These are phyloP conservation scores for Ectropis grisescens DNA, from an alignment of 1,140 invertebrate species.

Conservation along the genomic window DNA sequence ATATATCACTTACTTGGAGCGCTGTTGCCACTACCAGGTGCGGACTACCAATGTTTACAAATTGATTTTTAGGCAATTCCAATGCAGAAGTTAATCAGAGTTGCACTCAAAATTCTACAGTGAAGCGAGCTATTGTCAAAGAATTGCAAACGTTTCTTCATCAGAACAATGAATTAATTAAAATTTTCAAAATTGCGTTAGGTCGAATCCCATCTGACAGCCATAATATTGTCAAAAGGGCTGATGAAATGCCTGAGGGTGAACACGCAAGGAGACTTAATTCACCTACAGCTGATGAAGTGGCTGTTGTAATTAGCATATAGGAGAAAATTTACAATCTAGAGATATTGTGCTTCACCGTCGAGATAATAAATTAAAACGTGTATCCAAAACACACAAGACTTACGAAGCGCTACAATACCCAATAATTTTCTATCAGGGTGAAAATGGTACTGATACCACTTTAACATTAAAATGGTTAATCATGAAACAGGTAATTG, in stretches of 20 bases:
- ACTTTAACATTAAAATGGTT: too few species aligned
- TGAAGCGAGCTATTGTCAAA: constrained; percentile 32
- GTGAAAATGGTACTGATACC: too few species aligned
- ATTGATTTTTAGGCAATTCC: constrained; percentile 1
- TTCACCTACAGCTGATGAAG: constrained; percentile 35
- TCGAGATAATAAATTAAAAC: not conserved
- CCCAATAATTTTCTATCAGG: not conserved
- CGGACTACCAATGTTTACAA: too few species aligned
- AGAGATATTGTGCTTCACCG: not conserved
- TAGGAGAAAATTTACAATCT: not conserved
- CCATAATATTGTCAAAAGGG: constrained; percentile 39
- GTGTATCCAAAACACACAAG: not conserved
- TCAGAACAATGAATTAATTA: constrained; percentile 39
- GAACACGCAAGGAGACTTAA: constrained; percentile 56
- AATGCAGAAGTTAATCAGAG: constrained; percentile 11
- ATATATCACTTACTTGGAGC: too few species aligned
- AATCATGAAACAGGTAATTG: too few species aligned
- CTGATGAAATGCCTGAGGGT: constrained; percentile 35
- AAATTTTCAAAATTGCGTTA: constrained; percentile 41
- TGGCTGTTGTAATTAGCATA: not conserved
- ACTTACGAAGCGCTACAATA: not conserved
- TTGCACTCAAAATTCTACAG: constrained; percentile 17
- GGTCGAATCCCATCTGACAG: constrained; percentile 42
- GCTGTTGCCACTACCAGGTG: too few species aligned
- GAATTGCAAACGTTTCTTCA: constrained; percentile 40